Base-by-base conservation (phyloP, 2,113 vertebrate genomes). In the Megaceryle maxima region DNA sequence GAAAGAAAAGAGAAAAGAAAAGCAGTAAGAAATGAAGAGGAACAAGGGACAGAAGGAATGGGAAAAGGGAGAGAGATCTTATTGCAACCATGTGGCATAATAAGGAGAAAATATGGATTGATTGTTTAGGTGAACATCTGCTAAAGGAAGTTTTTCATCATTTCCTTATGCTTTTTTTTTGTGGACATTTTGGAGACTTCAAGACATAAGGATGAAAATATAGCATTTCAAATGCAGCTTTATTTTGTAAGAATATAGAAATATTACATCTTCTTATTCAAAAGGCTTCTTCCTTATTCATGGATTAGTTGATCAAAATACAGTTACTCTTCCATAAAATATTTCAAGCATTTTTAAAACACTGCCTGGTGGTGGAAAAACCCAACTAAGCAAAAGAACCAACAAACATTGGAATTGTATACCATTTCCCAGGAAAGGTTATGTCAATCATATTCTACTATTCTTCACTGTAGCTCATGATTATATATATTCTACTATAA, bases 321-420 rank as follows among this genome's bases (percentile, higher is more conserved):
- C 2, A 88, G 20, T 35, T 37, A 31, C 35, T 68, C 43, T 1
- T 0, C 1, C 5, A 22, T 37, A 75, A 55, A 82, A 79, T 33
- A 75, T 26, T 93, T 85, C 5, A 33, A 48, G 25, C 43, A n/a
- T 33, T 83, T 89, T 89, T 62, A 43, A 66, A 66, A 29, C 3
- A 28, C 13, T 72, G 2, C 3, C 7, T 35, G 6, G 1, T 3
- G 4, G 1, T 4, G 4, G 3, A 46, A 59, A 44, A 79, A 25
- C 3, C 1, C 7, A 74, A 17, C 1, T 24, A 59, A 66, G 6
- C 2, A 31, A 35, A 14, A 4, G 28, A 57, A 46, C 4, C 5
- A 10, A 17, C 6, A 66, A 64, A 62, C 1, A 51, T 12, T 56
- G 26, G 39, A 85, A 82, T 3, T 16, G 2, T 41, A 46, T 3